phyloP scores from a whole-genome alignment of 2,113 vertebrate species.

The Lophochroa leadbeateri region DNA sequence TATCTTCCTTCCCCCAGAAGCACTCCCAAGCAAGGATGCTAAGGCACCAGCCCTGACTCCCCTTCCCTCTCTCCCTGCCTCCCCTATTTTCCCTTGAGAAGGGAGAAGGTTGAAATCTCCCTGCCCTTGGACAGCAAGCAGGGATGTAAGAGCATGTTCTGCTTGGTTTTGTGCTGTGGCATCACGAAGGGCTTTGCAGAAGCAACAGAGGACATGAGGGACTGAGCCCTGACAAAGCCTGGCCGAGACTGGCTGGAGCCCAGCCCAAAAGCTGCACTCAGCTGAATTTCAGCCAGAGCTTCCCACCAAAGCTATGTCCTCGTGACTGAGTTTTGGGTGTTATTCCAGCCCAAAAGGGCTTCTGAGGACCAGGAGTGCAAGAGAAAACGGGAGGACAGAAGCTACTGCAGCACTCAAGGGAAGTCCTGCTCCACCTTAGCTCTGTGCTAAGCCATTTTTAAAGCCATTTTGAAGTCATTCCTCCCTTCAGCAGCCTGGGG shows the following conservation, averaged over 20 bases:
- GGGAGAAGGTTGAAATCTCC: background rate
- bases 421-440: background rate
- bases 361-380: background rate
- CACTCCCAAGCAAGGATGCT: background rate
- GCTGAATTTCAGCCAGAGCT: background rate
- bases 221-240: background rate
- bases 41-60: background rate
- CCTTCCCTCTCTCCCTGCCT: background rate
- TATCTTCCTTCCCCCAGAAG: background rate
- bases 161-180: background rate
- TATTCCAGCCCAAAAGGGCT: background rate
- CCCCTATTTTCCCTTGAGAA: background rate
- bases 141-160: background rate
- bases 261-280: background rate
- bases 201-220: background rate
- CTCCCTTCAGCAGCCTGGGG: background rate
- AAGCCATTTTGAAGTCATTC: background rate
- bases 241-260: background rate
- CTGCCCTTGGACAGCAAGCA: background rate
- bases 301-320: background rate
- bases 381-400: background rate
- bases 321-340: background rate
- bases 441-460: background rate
- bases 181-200: background rate
- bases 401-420: background rate